Percentiles rank a stretch among this genome's conserved stretches.
phyloP scores from a whole-genome alignment of 2,888 invertebrate genomes.

The Archaeoteleia sp. region DNA sequence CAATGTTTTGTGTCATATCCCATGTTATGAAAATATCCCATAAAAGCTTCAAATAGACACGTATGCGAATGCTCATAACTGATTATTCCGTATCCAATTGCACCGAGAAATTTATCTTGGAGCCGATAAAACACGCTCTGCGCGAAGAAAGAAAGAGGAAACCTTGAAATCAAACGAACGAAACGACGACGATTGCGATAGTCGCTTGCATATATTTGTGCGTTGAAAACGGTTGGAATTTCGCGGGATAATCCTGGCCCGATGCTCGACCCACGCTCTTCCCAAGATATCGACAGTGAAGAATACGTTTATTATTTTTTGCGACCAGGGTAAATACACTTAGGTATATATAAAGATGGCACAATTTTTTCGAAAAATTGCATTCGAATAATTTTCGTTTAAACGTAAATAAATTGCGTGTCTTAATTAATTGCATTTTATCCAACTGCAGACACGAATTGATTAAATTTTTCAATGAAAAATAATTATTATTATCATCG shows the following conservation, averaged over 20 bases:
- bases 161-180: slow-evolving; percentile 17
- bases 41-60: slow-evolving; percentile 16
- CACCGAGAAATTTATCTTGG: slow-evolving; percentile 16
- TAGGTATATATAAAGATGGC: no score
- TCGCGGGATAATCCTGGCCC: not conserved
- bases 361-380: no score
- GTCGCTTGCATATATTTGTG: not conserved
- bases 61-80: slow-evolving; percentile 1
- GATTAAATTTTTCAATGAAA: no score
- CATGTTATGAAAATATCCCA: slow-evolving; percentile 30
- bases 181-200: slow-evolving; percentile 17
- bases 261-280: no score
- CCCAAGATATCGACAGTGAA: no score
- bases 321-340: no score
- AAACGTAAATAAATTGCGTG: no score
- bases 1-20: slow-evolving; percentile 6
- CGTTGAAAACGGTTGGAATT: slow-evolving; percentile 3
- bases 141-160: slow-evolving; percentile 27
- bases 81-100: slow-evolving; percentile 9
- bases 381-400: no score
- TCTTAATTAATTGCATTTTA: no score
- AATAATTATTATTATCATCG: no score
- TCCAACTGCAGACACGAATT: no score
- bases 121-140: slow-evolving; percentile 16
- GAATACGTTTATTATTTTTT: no score